Conservation (phyloP, 2,888 invertebrate genomes). For the Chaetogeoica ovagalla region DNA sequence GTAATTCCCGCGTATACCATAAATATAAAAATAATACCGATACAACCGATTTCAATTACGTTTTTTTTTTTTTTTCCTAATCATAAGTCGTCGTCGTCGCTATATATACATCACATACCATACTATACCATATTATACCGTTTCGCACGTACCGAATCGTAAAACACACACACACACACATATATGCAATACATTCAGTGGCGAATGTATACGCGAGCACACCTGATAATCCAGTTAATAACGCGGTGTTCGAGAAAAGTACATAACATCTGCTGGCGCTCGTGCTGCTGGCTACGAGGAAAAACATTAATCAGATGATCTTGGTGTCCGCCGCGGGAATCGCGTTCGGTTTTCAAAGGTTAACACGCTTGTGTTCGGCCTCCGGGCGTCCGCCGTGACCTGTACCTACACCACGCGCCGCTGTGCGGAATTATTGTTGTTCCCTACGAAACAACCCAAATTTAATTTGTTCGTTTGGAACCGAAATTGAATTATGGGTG, state of each 20-base stretch:
- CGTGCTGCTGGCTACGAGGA: too few species aligned
- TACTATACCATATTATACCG: slow-evolving; percentile 1
- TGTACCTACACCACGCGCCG: background rate
- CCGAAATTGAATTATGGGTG: slow-evolving; percentile 44
- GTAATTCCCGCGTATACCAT: background rate
- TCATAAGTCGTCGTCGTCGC: slow-evolving; percentile 3
- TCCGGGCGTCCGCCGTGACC: background rate
- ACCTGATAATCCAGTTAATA: slow-evolving; percentile 25
- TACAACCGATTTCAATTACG: slow-evolving; percentile 27
- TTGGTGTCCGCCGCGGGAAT: background rate
- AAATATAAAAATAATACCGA: background rate
- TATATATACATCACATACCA: too few species aligned
- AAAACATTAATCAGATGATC: slow-evolving; percentile 43
- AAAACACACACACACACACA: background rate
- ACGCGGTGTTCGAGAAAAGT: background rate
- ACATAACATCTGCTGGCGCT: background rate
- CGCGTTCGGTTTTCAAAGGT: slow-evolving; percentile 47
- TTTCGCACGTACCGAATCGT: slow-evolving; percentile 33
- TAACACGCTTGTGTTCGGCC: slow-evolving; percentile 18
- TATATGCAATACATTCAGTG: too few species aligned
- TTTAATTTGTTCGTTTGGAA: slow-evolving; percentile 47
- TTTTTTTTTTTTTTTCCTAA: slow-evolving; percentile 12
- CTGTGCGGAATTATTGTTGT: slow-evolving; percentile 35
- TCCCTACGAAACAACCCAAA: slow-evolving; percentile 25
- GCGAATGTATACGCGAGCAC: background rate